These are phyloP conservation scores for Camelus bactrianus DNA, from an alignment of 2,113 vertebrate genomes.

Conservation along the genomic window DNA sequence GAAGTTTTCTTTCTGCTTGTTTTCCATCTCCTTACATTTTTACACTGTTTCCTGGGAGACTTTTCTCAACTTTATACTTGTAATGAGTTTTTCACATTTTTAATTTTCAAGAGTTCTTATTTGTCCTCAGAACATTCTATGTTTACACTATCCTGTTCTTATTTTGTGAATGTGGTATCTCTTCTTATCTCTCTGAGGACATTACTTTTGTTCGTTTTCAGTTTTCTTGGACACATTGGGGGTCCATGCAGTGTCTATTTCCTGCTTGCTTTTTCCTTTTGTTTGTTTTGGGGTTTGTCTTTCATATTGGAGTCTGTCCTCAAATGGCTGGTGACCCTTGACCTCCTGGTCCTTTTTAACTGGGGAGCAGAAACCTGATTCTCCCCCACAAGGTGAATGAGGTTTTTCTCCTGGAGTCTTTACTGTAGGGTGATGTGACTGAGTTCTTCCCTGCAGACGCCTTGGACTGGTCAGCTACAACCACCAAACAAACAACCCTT, in stretches of 20 bases:
- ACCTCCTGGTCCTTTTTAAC: background rate
- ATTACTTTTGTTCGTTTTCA: background rate
- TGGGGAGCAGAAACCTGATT: background rate
- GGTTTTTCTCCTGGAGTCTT: background rate
- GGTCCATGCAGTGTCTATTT: background rate
- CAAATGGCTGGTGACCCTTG: background rate
- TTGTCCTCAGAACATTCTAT: background rate
- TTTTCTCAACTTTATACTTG: background rate
- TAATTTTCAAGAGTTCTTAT: background rate
- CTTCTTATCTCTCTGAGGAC: background rate
- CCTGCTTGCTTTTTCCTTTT: background rate
- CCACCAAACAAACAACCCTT: background rate
- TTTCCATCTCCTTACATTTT: background rate
- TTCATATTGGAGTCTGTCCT: background rate
- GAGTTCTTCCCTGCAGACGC: background rate
- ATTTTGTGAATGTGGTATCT: background rate
- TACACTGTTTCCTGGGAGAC: background rate
- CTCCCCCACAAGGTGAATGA: background rate
- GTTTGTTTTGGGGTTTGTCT: background rate
- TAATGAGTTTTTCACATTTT: background rate
- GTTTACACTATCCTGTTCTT: background rate
- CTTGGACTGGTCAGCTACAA: background rate
- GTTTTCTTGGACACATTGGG: background rate
- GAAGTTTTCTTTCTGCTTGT: background rate
- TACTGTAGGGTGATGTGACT: accelerated